A percentile compares a stretch with the other conserved stretches of the same genome.
phyloP scores from a whole-genome alignment of 2,888 invertebrate species.

The Ashinkailepas kermadecensis region DNA sequence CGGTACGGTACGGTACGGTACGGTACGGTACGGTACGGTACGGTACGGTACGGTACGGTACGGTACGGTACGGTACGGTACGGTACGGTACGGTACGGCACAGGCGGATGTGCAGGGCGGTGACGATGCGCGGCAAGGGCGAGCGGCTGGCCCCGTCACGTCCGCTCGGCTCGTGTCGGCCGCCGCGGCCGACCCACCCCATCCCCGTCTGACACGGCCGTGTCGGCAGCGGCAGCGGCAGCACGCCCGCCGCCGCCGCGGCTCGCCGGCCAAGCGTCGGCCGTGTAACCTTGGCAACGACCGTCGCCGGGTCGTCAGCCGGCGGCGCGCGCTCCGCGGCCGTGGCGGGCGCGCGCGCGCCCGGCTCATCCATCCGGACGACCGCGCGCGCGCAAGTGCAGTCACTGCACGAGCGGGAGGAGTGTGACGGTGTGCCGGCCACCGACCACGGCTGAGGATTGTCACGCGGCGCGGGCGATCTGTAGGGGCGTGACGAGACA shows the following conservation, averaged over 20 bases:
- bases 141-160: too few relatives aligned
- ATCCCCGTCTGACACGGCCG: not conserved
- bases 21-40: too few relatives aligned
- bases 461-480: not conserved
- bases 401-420: too few relatives aligned
- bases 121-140: too few relatives aligned
- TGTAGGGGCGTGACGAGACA: not conserved
- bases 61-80: too few relatives aligned
- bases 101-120: too few relatives aligned
- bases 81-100: too few relatives aligned
- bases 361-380: not conserved
- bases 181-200: not conserved
- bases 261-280: not conserved
- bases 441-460: too few relatives aligned
- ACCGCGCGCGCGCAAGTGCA: not conserved
- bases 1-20: too few relatives aligned
- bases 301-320: constrained; percentile 17
- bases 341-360: not conserved
- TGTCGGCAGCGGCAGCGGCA: not conserved
- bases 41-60: too few relatives aligned
- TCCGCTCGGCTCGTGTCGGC: not conserved
- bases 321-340: not conserved
- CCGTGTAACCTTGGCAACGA: constrained; percentile 15
- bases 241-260: not conserved
- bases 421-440: too few relatives aligned